Base-by-base conservation (phyloP, 2,113 vertebrate species). In the Montifringilla adamsi region DNA sequence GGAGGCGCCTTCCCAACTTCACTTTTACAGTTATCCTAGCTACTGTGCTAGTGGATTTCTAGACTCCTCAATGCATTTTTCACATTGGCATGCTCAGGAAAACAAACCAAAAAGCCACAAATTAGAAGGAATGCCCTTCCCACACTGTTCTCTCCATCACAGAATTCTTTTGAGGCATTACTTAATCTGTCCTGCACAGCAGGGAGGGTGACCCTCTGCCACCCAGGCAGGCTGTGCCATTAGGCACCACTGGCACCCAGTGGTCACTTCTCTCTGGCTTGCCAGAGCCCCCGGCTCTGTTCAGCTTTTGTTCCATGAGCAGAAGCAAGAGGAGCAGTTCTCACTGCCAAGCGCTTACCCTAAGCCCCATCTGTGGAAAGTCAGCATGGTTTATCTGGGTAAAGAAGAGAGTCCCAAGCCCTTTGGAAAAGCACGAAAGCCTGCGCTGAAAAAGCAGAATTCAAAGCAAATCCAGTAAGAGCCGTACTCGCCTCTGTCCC, bases 201-300 rank as follows among this genome's bases (percentile, higher is more conserved):
- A 43, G 31, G 22, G 28, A 33, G 46, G 59, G 13, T 56, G 55
- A 35, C 35, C 49, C 59, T 63, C 39, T 75, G 50, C 41, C 50
- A 37, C 33, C 31, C 7, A 26, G 60, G 39, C 62, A 59, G 83
- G 46, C 35, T 84, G 37, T 73, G 47, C 69, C 56, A 20, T 55
- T 13, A 19, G 46, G 49, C 26, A 55, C 16, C 0, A 0, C 3
- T 39, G 43, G 30, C 44, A 46, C 18, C 10, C 3, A 1, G 20
- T 5, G 16, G 35, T 37, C 66, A 15, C 41, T 60, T 53, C 22
- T 26, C 66, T 26, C 13, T 0, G 2, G 20, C 31, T 9, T 52
- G 19, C 64, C 64, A 52, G 44, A 64, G 49, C 39, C 19, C 26
- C 22, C 8, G 0, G 3, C 59, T 62, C 59, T 28, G 59, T 41